A percentile compares a stretch with the other conserved stretches of the same genome.
Evolutionary conservation across 2,888 invertebrate genomes (phyloP).

Genomic region (Griposia aprilina): DNA sequence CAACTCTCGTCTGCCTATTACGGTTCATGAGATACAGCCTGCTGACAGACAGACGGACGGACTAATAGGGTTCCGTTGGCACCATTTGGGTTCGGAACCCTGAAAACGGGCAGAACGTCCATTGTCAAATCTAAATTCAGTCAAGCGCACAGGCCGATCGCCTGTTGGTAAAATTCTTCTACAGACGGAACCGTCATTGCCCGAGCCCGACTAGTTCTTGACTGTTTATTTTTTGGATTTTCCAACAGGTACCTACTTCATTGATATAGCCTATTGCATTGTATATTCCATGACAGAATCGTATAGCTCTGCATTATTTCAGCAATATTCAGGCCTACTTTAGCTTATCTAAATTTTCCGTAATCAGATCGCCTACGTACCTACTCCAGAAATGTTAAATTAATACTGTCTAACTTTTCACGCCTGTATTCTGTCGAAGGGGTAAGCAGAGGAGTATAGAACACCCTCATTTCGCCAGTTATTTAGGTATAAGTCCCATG

Average conservation of each 20-base stretch:
- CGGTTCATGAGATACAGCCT: no score
- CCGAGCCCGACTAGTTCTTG: neutral
- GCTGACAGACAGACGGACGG: no score
- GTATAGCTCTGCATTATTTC: neutral
- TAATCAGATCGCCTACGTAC: no score
- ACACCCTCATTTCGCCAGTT: no score
- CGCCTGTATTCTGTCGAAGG: no score
- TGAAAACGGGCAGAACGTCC: neutral
- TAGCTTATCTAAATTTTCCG: neutral
- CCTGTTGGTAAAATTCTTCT: neutral
- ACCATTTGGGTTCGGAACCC: no score
- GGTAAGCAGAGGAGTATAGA: no score
- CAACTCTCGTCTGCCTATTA: no score
- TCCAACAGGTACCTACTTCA: neutral
- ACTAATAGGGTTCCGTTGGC: no score
- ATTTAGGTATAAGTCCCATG: no score
- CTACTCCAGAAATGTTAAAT: neutral
- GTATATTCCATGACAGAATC: slow-evolving; percentile 15
- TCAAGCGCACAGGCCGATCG: no score
- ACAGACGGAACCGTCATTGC: slow-evolving; percentile 6
- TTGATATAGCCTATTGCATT: neutral
- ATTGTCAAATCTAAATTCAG: neutral
- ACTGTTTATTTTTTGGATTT: slow-evolving; percentile 29
- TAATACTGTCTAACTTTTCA: no score
- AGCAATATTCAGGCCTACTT: neutral